These are phyloP conservation scores for Thereva nobilitata DNA, from an alignment of 2,888 invertebrate species.

Conservation along the genomic window DNA sequence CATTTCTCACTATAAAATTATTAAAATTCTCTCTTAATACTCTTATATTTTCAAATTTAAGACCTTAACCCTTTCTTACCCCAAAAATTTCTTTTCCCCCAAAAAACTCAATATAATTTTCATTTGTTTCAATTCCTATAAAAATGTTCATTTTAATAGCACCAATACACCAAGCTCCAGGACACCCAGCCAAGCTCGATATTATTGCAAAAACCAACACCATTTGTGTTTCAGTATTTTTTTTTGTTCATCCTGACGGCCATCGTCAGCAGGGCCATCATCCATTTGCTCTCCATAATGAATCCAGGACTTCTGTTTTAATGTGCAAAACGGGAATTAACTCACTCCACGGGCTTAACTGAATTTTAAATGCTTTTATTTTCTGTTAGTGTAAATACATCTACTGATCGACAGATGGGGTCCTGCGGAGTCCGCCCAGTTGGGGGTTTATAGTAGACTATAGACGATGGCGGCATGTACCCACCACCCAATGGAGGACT, in stretches of 20 bases:
- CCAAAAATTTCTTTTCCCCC: no score
- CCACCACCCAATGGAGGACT: slow-evolving; percentile 25
- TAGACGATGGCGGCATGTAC: slow-evolving; percentile 3
- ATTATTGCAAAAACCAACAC: slow-evolving; percentile 15
- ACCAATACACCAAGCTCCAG: no score
- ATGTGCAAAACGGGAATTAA: slow-evolving; percentile 29
- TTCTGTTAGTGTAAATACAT: slow-evolving; percentile 30
- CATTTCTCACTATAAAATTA: no score
- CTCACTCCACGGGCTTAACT: slow-evolving; percentile 28
- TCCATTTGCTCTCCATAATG: slow-evolving; percentile 30
- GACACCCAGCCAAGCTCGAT: no score
- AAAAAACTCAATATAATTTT: no score
- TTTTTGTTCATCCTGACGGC: slow-evolving; percentile 5
- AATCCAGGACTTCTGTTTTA: slow-evolving; percentile 29
- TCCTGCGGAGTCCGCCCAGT: not conserved
- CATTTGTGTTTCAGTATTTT: slow-evolving; percentile 9
- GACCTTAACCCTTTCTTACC: no score
- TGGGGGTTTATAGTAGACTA: not conserved
- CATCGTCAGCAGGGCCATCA: slow-evolving; percentile 7
- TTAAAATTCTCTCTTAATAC: no score
- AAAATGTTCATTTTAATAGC: no score
- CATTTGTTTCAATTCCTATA: no score
- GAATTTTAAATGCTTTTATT: slow-evolving; percentile 32
- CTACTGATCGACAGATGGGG: slow-evolving; percentile 22
- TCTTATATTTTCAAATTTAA: no score